These are phyloP conservation scores for Brachyistius frenatus DNA, from an alignment of 2,113 vertebrate species.

Conservation along the genomic window DNA sequence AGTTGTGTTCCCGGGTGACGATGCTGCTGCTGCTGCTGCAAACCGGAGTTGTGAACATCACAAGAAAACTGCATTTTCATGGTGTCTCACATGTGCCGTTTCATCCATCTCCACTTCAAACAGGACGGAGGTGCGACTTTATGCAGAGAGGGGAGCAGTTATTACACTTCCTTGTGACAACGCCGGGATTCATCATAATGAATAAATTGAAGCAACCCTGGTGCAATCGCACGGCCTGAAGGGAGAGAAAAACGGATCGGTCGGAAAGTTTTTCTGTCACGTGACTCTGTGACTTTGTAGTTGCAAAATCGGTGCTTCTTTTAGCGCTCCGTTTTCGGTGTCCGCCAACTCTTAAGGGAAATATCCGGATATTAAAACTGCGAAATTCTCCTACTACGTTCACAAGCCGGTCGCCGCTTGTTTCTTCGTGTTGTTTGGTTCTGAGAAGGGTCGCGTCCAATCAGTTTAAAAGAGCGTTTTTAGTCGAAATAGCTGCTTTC, in stretches of 20 bases:
- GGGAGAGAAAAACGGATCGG: background rate
- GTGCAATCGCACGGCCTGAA: background rate
- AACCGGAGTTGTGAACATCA: background rate
- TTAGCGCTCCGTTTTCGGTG: no score
- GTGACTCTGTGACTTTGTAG: background rate
- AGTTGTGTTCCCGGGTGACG: background rate
- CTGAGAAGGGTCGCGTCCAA: no score
- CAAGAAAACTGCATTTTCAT: background rate
- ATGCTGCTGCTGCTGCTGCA: background rate
- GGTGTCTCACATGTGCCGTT: conserved; percentile 8
- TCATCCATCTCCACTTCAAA: conserved; percentile 28
- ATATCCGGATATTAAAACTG: no score
- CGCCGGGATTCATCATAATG: background rate
- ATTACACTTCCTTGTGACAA: conserved; percentile 3
- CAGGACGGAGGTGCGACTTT: conserved; percentile 6
- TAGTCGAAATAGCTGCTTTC: no score
- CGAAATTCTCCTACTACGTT: no score
- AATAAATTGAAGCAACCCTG: background rate
- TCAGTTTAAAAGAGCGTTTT: no score
- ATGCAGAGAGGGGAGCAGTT: conserved; percentile 23
- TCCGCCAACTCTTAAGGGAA: no score
- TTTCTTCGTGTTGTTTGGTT: no score
- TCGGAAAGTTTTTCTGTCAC: background rate
- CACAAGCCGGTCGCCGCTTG: no score
- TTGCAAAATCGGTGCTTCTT: no score